Base-by-base conservation (phyloP, 2,113 vertebrate species). In the Amphiprion ocellaris region DNA sequence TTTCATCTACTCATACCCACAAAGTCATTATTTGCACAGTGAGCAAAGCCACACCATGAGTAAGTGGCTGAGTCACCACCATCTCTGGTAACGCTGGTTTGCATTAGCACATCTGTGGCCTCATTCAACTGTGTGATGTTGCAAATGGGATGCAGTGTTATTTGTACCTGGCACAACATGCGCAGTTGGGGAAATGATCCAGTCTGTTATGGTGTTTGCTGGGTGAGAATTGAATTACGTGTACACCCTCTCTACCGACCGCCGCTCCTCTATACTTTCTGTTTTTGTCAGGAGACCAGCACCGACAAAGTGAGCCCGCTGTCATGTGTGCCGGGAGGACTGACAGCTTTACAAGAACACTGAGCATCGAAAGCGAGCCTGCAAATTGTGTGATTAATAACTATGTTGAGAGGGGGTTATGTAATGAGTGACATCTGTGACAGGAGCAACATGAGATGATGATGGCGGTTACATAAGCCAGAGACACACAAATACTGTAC, bases 341-440 rank as follows among this genome's bases (percentile, higher is more conserved):
- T 74, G 63, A 67, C 76, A 11, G 64, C 58, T 74, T 90, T 76
- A 65, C 84, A 83, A 41, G 92, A 73, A 87, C 79, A 80, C 49
- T 19, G 69, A 80, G 87, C 66, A 30, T 28, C 56, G 63, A 77
- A 61, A 65, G 55, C 26, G 28, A 74, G 72, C 41, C 66, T 76
- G 74, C 44, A 63, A 86, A 82, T 81, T 77, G 64, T 82, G 76
- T 70, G 84, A 92, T 89, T 75, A 92, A 77, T 84, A 46, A 59
- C 76, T 81, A 79, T 73, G 56, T 85, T 83, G 66, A 82, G 79
- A 74, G 6, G 33, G 30, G 26, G 78, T 92, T 87, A 83, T 84
- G 82, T 77, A 91, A 90, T 83, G 79, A 85, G 74, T 71, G 81
- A 77, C 84, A 81, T 89, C 50, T 71, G 58, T 77, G 78, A 73